Base-by-base conservation (phyloP, 2,888 invertebrate species). In the Trichopria drosophilae region DNA sequence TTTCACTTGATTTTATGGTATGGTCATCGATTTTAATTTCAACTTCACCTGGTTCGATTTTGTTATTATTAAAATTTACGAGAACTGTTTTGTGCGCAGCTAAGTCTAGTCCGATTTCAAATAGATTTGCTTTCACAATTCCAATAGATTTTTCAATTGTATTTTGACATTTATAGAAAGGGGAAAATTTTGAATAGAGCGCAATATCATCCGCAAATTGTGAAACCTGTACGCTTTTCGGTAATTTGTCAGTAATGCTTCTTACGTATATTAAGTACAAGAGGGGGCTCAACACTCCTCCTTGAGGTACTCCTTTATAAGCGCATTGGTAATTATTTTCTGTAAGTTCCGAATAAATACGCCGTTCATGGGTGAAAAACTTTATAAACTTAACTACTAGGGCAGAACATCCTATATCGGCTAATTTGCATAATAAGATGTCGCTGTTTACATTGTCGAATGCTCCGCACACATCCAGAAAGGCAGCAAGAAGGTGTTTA, bases 141-240 rank as follows among this genome's bases (percentile, higher is more conserved):
- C n/a, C n/a, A n/a, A n/a, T n/a, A n/a, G n/a, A n/a, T n/a, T n/a
- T n/a, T n/a, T n/a, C n/a, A n/a, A n/a, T n/a, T n/a, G n/a, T n/a
- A n/a, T n/a, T n/a, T n/a, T n/a, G n/a, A n/a, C n/a, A n/a, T 19
- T 7, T 42, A 7, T 18, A 31, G 3, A 13, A 22, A 6, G 20
- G 6, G 1, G 20, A 1, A 15, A 6, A 5, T 5, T 23, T 20
- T 10, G 15, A n/a, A n/a, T 19, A 34, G 5, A 44, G 9, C 1
- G 34, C 19, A 10, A 44, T 6, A 35, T 44, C 34, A 24, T 44
- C 44, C n/a, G 44, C 44, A 16, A 44, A 35, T 24, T 22, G 24
- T 12, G 28, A 28, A 28, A 28, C 13, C 13, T 28, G 5, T 4
- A 41, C 26, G 16, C 28, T 28, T 41, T 28, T 41, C 2, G 41